Evolutionary conservation across 1,140 invertebrate species (phyloP).

Genomic region (Drosophila ambigua): DNA sequence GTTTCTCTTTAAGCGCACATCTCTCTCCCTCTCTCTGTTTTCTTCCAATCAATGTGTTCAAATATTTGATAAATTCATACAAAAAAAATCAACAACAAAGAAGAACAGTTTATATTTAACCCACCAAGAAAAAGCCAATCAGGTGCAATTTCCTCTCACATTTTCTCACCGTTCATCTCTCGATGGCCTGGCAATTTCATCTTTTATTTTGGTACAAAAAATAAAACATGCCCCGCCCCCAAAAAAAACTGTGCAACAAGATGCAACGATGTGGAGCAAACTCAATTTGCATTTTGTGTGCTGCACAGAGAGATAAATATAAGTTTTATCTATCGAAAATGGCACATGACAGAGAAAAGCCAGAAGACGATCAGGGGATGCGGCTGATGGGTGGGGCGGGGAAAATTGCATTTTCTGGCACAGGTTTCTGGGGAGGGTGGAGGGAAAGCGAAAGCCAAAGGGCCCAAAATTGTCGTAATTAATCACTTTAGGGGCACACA

Average conservation of each 20-base stretch:
- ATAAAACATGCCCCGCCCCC: neutral
- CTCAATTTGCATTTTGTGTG: conserved; percentile 31
- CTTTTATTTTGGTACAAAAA: conserved; percentile 1
- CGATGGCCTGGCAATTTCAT: neutral
- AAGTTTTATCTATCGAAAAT: conserved; percentile 13
- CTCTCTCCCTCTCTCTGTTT: too few relatives aligned
- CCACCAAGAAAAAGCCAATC: too few relatives aligned
- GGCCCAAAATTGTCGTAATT: conserved; percentile 46
- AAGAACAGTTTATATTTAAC: too few relatives aligned
- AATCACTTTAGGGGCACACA: conserved; percentile 46
- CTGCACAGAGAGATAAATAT: neutral
- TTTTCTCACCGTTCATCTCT: too few relatives aligned
- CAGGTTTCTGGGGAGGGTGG: too few relatives aligned
- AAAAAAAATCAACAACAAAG: too few relatives aligned
- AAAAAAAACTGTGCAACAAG: conserved; percentile 20
- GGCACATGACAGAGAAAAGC: conserved; percentile 25
- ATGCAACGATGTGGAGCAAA: neutral
- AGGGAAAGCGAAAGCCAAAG: conserved; percentile 1
- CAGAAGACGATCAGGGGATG: neutral
- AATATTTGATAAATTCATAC: too few relatives aligned
- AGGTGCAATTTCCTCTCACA: too few relatives aligned
- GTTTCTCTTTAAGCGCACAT: too few relatives aligned
- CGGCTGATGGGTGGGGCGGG: neutral
- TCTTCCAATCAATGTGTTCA: too few relatives aligned
- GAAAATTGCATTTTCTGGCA: conserved; percentile 23